Evolutionary conservation across 2,797 vertebrate species (phyloP), one percentile per base, ranked within the genome.

Genomic region (Adrianichthys oophorus): DNA sequence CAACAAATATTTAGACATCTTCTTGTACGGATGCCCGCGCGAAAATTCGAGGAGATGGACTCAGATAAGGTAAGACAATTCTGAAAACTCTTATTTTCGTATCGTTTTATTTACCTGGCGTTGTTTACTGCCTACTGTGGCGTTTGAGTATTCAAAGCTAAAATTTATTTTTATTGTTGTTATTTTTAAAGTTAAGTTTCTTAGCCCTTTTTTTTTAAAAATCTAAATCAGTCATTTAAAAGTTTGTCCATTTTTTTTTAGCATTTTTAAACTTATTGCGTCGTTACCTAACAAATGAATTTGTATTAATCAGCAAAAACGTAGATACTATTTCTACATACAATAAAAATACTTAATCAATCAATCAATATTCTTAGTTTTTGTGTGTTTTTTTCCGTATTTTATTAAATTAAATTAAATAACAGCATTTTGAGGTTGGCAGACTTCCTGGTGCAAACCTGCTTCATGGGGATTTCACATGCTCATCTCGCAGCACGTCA

Each of bases 381-480:
- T 32, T 32, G 3, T 32, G 10, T 10, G 3, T 37, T 32, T 32
- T 32, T 2, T 8, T 47, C 5, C 19, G 21, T 21, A 14, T 47
- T 47, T 47, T 14, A 21, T 23, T 14, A 23, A 15, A n/a, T 50
- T 1, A 56, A 56, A 50, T 43, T 48, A 1, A 10, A 7, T 18
- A n/a, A 23, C 37, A 23, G 70, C 70, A 78, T 83, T 83, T 59
- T 53, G 64, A 43, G 32, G 58, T 54, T 37, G 43, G 50, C 10
- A 47, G 67, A 86, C 83, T 90, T 90, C 85, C 86, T 87, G 85
- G 76, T 79, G 72, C 70, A 56, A 74, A 80, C 64, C 74, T 70
- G 76, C 82, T 85, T 85, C 78, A 81, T 83, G 77, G 88, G 87
- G 82, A 85, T 86, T 90, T 92, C 90, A 88, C 90, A 85, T 87